phyloP scores from a whole-genome alignment of 2,888 invertebrate genomes.

The Metopia argyrocephala region DNA sequence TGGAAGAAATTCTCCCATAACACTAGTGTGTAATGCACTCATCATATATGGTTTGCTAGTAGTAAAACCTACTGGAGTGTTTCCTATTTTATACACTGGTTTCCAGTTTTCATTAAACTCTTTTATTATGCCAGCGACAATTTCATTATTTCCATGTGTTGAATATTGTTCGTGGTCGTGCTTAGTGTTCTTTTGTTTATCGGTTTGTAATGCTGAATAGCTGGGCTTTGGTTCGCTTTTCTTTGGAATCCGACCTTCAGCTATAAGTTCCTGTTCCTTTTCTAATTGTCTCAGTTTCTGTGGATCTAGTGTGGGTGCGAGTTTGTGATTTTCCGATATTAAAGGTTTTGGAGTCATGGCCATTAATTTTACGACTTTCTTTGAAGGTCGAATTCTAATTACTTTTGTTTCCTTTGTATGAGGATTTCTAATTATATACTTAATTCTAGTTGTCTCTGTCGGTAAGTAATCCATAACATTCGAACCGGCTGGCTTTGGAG shows the following conservation, averaged over 20 bases:
- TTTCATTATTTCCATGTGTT: conserved; percentile 63
- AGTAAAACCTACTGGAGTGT: conserved; percentile 61
- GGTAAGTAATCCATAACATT: conserved; percentile 69
- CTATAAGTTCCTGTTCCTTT: conserved; percentile 75
- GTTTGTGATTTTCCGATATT: conserved; percentile 40
- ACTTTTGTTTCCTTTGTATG: conserved; percentile 73
- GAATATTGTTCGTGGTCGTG: not conserved
- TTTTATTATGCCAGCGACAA: conserved; percentile 70
- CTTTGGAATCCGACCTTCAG: conserved; percentile 71
- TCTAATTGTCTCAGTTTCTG: conserved; percentile 71
- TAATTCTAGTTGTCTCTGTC: conserved; percentile 73
- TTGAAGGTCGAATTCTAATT: conserved; percentile 71
- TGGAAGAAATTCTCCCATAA: conserved; percentile 69
- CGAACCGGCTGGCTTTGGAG: conserved; percentile 44
- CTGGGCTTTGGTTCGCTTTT: conserved; percentile 66
- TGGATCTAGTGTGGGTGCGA: conserved; percentile 60
- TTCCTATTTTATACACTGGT: conserved; percentile 69
- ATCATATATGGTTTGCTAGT: conserved; percentile 70
- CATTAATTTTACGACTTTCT: conserved; percentile 71
- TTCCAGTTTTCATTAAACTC: conserved; percentile 74
- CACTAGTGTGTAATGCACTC: conserved; percentile 72
- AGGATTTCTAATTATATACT: conserved; percentile 74
- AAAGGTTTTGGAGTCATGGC: conserved; percentile 67
- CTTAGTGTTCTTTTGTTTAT: conserved; percentile 15
- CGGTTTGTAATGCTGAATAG: conserved; percentile 25